These are phyloP conservation scores for Eremophila alpestris DNA, from an alignment of 2,797 vertebrate genomes.

Conservation along the genomic window DNA sequence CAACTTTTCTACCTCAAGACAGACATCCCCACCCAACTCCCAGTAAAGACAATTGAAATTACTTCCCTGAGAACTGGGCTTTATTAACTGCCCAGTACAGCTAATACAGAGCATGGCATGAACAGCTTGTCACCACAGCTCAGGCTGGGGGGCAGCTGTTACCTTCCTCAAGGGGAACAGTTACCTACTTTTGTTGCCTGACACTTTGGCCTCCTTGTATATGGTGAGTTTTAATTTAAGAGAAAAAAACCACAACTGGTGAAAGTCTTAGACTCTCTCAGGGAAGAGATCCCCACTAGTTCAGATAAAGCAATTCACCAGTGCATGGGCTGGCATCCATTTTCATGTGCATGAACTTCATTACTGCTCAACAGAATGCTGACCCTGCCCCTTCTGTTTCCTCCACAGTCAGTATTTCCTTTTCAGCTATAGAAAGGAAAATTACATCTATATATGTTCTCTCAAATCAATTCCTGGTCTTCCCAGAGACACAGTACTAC, in stretches of 20 bases:
- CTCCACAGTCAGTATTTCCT: neutral
- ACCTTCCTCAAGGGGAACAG: neutral
- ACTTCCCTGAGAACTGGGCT: slow-evolving; percentile 22
- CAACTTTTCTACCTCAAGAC: slow-evolving; percentile 35
- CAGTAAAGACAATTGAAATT: slow-evolving; percentile 22
- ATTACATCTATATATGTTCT: neutral
- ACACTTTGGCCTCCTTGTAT: neutral
- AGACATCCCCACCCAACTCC: slow-evolving; percentile 39
- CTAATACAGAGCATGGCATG: neutral
- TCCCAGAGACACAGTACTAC: neutral
- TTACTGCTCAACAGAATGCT: neutral
- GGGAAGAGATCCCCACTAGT: neutral
- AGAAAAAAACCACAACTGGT: neutral
- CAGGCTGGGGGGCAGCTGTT: neutral
- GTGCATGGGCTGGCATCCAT: neutral
- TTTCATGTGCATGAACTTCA: neutral
- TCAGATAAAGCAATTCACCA: neutral
- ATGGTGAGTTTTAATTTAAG: neutral
- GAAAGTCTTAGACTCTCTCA: neutral
- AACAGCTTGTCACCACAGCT: neutral
- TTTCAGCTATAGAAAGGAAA: neutral
- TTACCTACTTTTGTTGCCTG: neutral
- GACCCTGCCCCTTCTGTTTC: neutral
- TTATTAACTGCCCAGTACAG: neutral
- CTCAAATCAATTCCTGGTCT: neutral